These are phyloP conservation scores for Chrysolina haemoptera DNA, from an alignment of 2,888 invertebrate species.

Conservation along the genomic window DNA sequence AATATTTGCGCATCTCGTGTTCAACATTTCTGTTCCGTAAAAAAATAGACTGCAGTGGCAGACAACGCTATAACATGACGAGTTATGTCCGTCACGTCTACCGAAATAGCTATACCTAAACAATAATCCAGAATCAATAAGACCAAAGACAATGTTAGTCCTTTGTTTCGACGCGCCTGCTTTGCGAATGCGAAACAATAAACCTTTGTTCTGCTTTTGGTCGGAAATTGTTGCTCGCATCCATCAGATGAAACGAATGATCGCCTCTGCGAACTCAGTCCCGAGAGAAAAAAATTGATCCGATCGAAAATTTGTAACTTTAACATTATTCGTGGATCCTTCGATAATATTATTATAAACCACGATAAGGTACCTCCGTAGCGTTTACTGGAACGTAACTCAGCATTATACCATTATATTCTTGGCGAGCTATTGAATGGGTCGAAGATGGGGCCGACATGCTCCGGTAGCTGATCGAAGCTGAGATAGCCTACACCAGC, in stretches of 20 bases:
- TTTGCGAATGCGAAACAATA: not conserved
- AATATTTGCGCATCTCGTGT: too few species aligned
- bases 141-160: not conserved
- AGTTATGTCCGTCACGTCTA: not conserved
- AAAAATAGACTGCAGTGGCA: too few species aligned
- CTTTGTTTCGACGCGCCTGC: not conserved
- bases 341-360: slow-evolving; percentile 17
- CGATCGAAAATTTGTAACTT: slow-evolving; percentile 9
- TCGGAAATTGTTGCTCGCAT: not conserved
- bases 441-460: slow-evolving; percentile 63
- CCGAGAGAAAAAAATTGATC: not conserved
- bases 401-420: slow-evolving; percentile 66
- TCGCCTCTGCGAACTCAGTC: slow-evolving; percentile 3
- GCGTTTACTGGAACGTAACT: slow-evolving; percentile 61
- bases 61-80: too few species aligned
- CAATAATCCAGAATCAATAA: not conserved
- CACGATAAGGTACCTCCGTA: slow-evolving; percentile 53
- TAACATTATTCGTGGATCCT: slow-evolving; percentile 3
- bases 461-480: slow-evolving; percentile 64
- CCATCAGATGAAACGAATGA: slow-evolving; percentile 7
- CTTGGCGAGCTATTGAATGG: slow-evolving; percentile 63
- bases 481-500: slow-evolving; percentile 64
- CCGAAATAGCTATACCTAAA: not conserved
- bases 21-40: too few species aligned
- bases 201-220: slow-evolving; percentile 1